Evolutionary conservation across 2,113 vertebrate species (phyloP).

Genomic region (Eira barbara): DNA sequence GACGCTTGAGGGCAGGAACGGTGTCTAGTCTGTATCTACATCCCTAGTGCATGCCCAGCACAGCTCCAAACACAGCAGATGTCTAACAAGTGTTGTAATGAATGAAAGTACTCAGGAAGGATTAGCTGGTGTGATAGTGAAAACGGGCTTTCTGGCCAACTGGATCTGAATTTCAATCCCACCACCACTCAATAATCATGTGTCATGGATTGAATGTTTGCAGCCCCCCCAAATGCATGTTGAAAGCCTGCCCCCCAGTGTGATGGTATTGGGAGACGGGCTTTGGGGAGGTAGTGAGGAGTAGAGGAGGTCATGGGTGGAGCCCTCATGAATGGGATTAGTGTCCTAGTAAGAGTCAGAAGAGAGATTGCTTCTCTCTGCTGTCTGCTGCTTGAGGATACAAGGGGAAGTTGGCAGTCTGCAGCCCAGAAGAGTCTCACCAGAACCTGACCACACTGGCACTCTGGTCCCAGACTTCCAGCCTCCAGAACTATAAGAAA

Average conservation of each 20-base stretch:
- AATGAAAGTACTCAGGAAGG: background rate
- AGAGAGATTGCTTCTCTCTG: background rate
- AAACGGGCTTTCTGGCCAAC: background rate
- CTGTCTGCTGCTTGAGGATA: background rate
- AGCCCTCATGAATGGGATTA: background rate
- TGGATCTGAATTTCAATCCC: background rate
- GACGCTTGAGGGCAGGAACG: background rate
- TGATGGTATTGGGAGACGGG: background rate
- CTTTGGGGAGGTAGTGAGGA: background rate
- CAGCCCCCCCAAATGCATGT: background rate
- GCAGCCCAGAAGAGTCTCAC: background rate
- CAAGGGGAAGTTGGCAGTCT: background rate
- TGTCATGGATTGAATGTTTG: background rate
- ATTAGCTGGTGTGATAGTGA: background rate
- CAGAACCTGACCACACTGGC: rapidly evolving
- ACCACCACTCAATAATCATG: background rate
- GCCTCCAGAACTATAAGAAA: background rate
- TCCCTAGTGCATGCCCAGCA: background rate
- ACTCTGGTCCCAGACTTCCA: background rate
- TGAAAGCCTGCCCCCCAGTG: background rate
- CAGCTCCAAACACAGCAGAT: background rate
- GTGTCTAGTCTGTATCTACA: background rate
- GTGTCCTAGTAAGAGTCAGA: background rate
- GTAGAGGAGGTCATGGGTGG: background rate
- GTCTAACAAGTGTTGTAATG: background rate